These are phyloP conservation scores for Erythrocebus patas DNA, from an alignment of 2,113 vertebrate genomes.

Conservation along the genomic window DNA sequence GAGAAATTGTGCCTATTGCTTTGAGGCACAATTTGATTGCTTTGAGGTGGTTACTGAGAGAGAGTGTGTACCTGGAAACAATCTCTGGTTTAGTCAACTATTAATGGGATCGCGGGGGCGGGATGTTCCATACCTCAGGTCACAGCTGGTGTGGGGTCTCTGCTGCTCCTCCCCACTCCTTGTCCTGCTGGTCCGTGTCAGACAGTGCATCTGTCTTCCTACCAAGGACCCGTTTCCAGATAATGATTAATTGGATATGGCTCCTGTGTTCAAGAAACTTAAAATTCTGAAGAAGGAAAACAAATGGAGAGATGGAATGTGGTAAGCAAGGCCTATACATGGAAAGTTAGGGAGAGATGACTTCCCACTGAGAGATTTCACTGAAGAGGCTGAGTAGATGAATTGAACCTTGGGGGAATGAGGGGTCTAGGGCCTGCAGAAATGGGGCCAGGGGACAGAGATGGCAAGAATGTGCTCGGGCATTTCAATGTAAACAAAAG, in stretches of 20 bases:
- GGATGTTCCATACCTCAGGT: not conserved
- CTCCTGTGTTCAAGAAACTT: not conserved
- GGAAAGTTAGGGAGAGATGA: not conserved
- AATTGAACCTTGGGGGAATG: not conserved
- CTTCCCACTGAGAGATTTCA: not conserved
- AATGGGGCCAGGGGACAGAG: not conserved
- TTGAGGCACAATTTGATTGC: not conserved
- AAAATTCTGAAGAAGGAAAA: not conserved
- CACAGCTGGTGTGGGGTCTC: not conserved
- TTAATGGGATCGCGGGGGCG: fast-evolving
- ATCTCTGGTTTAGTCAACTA: not conserved
- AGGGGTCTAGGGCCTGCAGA: not conserved
- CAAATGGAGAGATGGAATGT: not conserved
- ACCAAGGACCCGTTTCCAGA: not conserved
- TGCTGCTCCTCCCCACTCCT: not conserved
- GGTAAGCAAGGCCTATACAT: not conserved
- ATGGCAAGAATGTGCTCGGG: not conserved
- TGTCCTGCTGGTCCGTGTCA: too few species aligned
- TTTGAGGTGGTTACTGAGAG: not conserved
- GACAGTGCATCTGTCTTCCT: not conserved
- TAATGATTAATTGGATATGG: not conserved
- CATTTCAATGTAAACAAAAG: not conserved
- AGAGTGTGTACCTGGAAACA: not conserved
- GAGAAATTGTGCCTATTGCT: not conserved
- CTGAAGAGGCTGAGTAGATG: not conserved